Base-by-base conservation (phyloP, 2,113 vertebrate species). In the Cichladusa arquata region DNA sequence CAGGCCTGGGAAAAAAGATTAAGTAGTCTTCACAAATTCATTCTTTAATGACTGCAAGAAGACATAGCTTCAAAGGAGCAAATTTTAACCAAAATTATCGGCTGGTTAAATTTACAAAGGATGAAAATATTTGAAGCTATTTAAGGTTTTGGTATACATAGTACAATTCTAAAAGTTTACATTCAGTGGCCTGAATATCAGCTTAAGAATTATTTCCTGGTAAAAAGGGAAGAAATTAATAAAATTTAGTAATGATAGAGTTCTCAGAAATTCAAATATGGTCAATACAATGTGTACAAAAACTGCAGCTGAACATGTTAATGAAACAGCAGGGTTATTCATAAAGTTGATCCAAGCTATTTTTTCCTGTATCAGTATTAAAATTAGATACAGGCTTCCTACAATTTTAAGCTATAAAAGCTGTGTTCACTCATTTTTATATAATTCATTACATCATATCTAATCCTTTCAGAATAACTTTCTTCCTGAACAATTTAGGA, bases 381-480 rank as follows among this genome's bases (percentile, higher is more conserved):
- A 83, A 81, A 34, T 73, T 36, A 91, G 50, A 92, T 12, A 31
- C 13, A 74, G 34, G 25, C 11, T 90, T 91, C 44, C 44, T 77
- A 53, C 19, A 44, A 66, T 64, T 93, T 92, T 36, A 70, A 89
- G 26, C n/a, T 62, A 50, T 34, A 86, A 91, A 92, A 84, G 26
- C 50, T 29, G 6, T n/a, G 28, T 79, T 95, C 50, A 31, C 36
- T 88, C 31, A 67, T 86, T 92, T 93, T 73, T 66, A 47, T 61
- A 34, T n/a, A 73, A 86, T 72, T 91, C 82, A 62, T 86, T 94
- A 81, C 82, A 92, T 81, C 60, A 81, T 36, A 92, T 22, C 72
- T 71, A 90, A 93, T 77, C 26, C 67, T 88, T 92, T 88, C 71
- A 92, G 72, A 92, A n/a, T 50, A 79, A 92, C 26, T 64, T 92